Conservation (phyloP, 2,888 invertebrate genomes). For the Myathropa florea region DNA sequence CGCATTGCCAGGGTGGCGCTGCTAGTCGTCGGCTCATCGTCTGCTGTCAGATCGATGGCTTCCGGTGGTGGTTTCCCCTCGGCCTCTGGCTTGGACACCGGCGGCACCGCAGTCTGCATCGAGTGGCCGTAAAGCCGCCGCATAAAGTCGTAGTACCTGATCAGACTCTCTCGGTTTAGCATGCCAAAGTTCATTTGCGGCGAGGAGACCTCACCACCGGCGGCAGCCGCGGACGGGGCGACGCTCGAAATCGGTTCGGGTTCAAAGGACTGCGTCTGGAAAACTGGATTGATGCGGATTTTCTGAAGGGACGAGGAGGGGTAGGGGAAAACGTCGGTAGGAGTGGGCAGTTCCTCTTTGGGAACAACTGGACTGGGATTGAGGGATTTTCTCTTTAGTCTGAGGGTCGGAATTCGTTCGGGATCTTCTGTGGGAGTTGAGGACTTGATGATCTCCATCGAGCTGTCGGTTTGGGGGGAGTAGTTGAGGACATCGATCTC, state of each 20-base stretch:
- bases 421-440: slow-evolving; percentile 21
- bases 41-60: slow-evolving; percentile 30
- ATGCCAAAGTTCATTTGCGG: slow-evolving; percentile 74
- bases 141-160: slow-evolving; percentile 79
- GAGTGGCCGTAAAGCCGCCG: slow-evolving; percentile 75
- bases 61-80: neutral
- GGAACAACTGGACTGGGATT: neutral
- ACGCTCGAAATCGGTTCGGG: slow-evolving; percentile 69
- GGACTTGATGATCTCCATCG: slow-evolving; percentile 74
- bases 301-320: slow-evolving; percentile 68
- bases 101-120: neutral
- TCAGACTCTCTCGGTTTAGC: slow-evolving; percentile 75
- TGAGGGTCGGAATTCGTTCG: slow-evolving; percentile 8
- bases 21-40: slow-evolving; percentile 33
- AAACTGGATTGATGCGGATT: slow-evolving; percentile 76
- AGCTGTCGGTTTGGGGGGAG: slow-evolving; percentile 78
- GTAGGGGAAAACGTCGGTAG: slow-evolving; percentile 19
- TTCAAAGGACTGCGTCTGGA: slow-evolving; percentile 75
- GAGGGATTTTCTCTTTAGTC: slow-evolving; percentile 8
- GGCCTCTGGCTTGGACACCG: neutral
- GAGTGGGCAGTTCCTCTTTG: slow-evolving; percentile 13
- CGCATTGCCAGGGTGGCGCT: slow-evolving; percentile 36
- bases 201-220: neutral
- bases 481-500: slow-evolving; percentile 78
- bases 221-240: slow-evolving; percentile 16